phyloP scores from a whole-genome alignment of 2,797 vertebrate genomes.

The Falco naumanni region DNA sequence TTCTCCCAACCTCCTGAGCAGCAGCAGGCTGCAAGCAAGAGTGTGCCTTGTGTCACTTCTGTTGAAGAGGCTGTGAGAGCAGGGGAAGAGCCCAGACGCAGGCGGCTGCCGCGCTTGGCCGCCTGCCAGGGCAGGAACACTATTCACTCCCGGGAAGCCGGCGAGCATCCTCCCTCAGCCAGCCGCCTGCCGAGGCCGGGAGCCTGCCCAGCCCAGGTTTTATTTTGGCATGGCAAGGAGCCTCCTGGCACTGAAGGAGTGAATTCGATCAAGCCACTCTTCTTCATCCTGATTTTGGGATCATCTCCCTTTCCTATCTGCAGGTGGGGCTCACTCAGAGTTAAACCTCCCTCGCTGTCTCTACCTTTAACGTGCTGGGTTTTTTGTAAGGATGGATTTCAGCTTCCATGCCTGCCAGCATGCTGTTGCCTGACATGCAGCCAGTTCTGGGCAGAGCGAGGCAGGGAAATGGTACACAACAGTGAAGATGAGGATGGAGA shows the following conservation, averaged over 20 bases:
- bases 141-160: background rate
- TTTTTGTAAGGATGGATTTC: background rate
- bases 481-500: background rate
- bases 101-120: conserved; percentile 15
- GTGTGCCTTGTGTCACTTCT: conserved; percentile 30
- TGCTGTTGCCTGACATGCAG: background rate
- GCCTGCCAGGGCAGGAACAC: conserved; percentile 2
- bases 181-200: background rate
- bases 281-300: background rate
- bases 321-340: background rate
- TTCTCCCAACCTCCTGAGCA: background rate
- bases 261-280: background rate
- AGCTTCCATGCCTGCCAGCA: background rate
- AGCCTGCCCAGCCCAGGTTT: background rate
- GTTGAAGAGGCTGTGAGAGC: conserved; percentile 15
- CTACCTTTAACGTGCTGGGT: background rate
- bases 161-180: background rate
- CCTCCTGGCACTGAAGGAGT: background rate
- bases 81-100: background rate
- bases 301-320: background rate
- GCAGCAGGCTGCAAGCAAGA: conserved; percentile 3
- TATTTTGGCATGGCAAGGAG: background rate
- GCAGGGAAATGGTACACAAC: background rate
- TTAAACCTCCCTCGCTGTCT: background rate
- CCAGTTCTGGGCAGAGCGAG: background rate